Evolutionary conservation across 1,140 invertebrate species (phyloP).

Genomic region (Zaprionus africanus): DNA sequence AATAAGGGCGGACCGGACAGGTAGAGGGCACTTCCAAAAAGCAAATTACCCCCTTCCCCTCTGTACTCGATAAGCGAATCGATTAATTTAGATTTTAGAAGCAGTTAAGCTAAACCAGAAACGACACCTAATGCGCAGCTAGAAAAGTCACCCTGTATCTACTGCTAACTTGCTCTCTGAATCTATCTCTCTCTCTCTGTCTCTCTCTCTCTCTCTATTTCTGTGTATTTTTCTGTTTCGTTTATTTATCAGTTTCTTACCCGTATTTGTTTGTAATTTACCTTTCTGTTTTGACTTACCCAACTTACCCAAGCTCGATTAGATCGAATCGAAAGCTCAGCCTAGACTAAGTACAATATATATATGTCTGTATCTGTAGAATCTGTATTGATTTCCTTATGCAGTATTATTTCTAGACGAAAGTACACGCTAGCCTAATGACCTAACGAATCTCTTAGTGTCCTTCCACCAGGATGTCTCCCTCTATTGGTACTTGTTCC

Average conservation of each 20-base stretch:
- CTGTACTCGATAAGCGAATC: neutral
- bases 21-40: slow-evolving; percentile 86
- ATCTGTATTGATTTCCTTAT: neutral
- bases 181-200: slow-evolving; percentile 29
- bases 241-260: slow-evolving; percentile 29
- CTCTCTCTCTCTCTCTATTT: slow-evolving; percentile 19
- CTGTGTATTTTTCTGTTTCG: slow-evolving; percentile 15
- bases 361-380: neutral
- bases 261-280: slow-evolving; percentile 44
- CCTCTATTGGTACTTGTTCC: slow-evolving; percentile 85
- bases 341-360: neutral
- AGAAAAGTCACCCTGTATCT: slow-evolving; percentile 48
- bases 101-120: slow-evolving; percentile 50
- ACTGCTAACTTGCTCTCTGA: slow-evolving; percentile 39
- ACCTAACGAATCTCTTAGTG: slow-evolving; percentile 48
- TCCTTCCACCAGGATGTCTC: slow-evolving; percentile 71
- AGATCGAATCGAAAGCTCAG: slow-evolving; percentile 17
- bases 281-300: slow-evolving; percentile 32
- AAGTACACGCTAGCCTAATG: slow-evolving; percentile 9
- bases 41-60: slow-evolving; percentile 5
- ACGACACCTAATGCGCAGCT: slow-evolving; percentile 36
- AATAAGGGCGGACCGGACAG: slow-evolving; percentile 87
- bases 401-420: slow-evolving; percentile 10
- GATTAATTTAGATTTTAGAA: slow-evolving; percentile 33
- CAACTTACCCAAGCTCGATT: slow-evolving; percentile 13